A percentile compares a stretch with the other conserved stretches of the same genome.
phyloP scores from a whole-genome alignment of 53 echinoderm and acorn worm species.

The Arbacia lixula region DNA sequence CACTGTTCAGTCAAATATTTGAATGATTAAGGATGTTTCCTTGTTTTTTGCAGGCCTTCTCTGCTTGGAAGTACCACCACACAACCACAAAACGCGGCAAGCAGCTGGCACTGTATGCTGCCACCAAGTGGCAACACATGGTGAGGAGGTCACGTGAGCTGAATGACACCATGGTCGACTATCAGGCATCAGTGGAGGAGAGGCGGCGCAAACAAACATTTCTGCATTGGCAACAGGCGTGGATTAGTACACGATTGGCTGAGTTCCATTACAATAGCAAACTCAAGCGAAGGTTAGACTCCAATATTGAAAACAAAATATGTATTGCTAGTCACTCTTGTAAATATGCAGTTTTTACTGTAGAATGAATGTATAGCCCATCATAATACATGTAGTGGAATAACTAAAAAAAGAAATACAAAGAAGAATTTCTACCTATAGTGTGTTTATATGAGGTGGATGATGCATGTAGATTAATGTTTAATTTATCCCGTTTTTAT shows the following conservation, averaged over 20 bases:
- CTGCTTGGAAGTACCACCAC: neutral
- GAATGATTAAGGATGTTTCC: no score
- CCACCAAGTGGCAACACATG: constrained; percentile 48
- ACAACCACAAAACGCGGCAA: neutral
- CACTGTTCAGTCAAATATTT: neutral
- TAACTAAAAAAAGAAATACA: no score
- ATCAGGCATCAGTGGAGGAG: neutral
- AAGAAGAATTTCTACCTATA: no score
- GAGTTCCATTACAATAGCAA: neutral
- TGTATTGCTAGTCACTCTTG: no score
- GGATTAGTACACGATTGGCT: constrained; percentile 3
- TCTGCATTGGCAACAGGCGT: constrained; percentile 8
- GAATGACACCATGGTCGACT: neutral
- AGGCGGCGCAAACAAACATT: constrained; percentile 9
- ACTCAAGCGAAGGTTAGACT: neutral
- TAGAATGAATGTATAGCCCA: no score
- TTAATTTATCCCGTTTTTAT: no score
- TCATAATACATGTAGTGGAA: no score
- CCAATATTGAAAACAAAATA: no score
- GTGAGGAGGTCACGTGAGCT: constrained; percentile 46
- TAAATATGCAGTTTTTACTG: no score
- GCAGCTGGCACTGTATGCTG: constrained; percentile 37
- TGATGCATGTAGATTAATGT: no score
- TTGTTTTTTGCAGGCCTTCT: constrained; percentile 11
- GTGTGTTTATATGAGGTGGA: no score